phyloP scores from a whole-genome alignment of 2,113 vertebrate genomes.

The Aleadryas rufinucha region DNA sequence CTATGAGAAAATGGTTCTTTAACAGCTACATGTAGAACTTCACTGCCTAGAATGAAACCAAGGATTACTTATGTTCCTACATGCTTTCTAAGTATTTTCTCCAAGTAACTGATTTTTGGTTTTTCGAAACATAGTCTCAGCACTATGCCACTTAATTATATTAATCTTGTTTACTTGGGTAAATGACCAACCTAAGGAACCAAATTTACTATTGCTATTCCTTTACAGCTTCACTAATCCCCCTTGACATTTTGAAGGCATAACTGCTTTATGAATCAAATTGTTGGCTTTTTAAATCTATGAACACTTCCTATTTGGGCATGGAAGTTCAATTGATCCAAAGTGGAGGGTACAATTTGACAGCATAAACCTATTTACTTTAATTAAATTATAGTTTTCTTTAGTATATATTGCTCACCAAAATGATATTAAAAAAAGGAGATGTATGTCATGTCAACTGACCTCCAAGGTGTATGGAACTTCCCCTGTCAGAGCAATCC shows the following conservation, averaged over 20 bases:
- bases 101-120: neutral
- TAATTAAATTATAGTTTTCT: neutral
- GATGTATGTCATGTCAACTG: neutral
- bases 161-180: neutral
- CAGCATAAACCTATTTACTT: neutral
- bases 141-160: neutral
- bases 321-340: neutral
- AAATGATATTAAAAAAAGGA: neutral
- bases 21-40: neutral
- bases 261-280: neutral
- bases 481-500: neutral
- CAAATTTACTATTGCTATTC: neutral
- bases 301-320: neutral
- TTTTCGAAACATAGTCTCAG: neutral
- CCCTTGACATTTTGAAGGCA: neutral
- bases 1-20: neutral
- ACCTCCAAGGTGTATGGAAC: neutral
- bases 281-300: neutral
- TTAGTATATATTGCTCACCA: neutral
- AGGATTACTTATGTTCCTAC: neutral
- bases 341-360: neutral
- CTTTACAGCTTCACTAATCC: neutral
- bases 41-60: neutral
- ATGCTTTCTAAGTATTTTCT: neutral
- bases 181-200: neutral